Percentiles rank a stretch among this genome's conserved stretches.
phyloP scores from a whole-genome alignment of 2,113 vertebrate genomes.

The Ivindomyrus marchei region DNA sequence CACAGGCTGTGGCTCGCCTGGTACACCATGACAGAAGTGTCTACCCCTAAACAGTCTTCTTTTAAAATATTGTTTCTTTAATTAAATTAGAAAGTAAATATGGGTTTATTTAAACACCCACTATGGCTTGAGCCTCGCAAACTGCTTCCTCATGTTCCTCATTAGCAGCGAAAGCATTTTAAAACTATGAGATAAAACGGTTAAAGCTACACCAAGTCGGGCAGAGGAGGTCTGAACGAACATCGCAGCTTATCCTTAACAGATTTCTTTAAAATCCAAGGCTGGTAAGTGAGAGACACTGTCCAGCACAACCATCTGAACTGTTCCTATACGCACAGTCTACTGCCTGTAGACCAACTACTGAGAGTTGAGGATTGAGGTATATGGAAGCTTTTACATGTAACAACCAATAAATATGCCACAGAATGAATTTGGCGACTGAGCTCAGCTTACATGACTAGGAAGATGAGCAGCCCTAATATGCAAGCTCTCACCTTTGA shows the following conservation, averaged over 20 bases:
- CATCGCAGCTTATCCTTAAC: neutral
- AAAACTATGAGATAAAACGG: slow-evolving; percentile 64
- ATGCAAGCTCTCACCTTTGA: neutral
- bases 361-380: neutral
- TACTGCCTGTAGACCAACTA: neutral
- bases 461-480: neutral
- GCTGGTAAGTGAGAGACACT: neutral
- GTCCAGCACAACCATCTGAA: neutral
- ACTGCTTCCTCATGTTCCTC: slow-evolving; percentile 53
- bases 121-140: slow-evolving; percentile 31
- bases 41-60: neutral
- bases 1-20: neutral
- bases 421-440: neutral
- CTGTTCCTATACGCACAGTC: neutral
- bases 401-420: neutral
- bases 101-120: slow-evolving; percentile 40
- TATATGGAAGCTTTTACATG: neutral
- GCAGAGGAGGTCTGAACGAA: slow-evolving; percentile 19
- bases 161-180: slow-evolving; percentile 67
- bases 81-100: no score
- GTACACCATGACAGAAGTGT: neutral
- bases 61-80: neutral
- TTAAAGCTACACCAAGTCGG: slow-evolving; percentile 27
- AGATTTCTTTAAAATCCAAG: neutral
- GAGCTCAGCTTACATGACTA: neutral